Conservation (phyloP, 1,140 invertebrate genomes). For the Drosophila kepulauana region DNA sequence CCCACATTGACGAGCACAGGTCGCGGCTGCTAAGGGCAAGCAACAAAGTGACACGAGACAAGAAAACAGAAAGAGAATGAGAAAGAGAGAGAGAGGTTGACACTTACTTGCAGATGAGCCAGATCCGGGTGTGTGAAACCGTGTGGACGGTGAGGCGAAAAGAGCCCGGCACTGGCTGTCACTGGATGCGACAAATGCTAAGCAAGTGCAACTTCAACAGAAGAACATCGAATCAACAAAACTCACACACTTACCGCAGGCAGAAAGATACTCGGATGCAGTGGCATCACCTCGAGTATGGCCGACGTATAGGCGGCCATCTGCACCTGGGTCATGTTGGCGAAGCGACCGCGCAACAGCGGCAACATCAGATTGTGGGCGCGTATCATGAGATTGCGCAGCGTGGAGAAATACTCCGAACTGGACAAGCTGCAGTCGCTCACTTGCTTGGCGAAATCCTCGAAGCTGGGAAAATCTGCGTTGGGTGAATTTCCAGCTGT, state of each 20-base stretch:
- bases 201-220: neutral
- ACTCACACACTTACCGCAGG: constrained; percentile 41
- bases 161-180: neutral
- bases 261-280: constrained; percentile 66
- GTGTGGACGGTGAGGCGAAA: constrained; percentile 43
- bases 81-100: too few species aligned
- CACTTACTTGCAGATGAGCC: neutral
- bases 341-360: constrained; percentile 42
- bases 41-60: too few species aligned
- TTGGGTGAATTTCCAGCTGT: too few species aligned
- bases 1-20: constrained; percentile 2
- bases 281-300: constrained; percentile 42
- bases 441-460: constrained; percentile 50
- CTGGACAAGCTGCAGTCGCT: constrained; percentile 30
- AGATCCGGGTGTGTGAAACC: constrained; percentile 51
- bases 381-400: constrained; percentile 59
- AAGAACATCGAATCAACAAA: neutral
- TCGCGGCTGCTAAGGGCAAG: constrained; percentile 6
- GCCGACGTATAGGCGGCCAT: constrained; percentile 59
- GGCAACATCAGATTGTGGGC: constrained; percentile 61
- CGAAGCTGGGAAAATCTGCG: constrained; percentile 40
- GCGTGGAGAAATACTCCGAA: constrained; percentile 52
- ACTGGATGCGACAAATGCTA: constrained; percentile 28
- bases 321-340: constrained; percentile 49
- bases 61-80: too few species aligned